Conservation (phyloP, 2,113 vertebrate genomes). For the Bagarius yarrelli region DNA sequence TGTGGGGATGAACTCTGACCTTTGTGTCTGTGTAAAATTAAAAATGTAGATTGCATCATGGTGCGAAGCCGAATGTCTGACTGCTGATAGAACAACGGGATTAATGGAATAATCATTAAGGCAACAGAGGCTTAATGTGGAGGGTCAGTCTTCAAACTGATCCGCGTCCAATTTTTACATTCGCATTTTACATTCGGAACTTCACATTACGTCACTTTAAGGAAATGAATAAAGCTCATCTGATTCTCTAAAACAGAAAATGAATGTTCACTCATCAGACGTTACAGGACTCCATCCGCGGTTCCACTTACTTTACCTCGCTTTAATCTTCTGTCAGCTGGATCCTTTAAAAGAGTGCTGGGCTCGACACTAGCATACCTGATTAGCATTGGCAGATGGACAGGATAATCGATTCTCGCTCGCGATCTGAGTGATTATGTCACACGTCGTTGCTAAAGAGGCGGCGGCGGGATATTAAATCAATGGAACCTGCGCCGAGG, state of each 20-base stretch:
- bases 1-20: not conserved
- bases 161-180: too few species aligned
- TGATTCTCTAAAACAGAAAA: not conserved
- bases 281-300: not conserved
- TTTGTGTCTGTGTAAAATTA: not conserved
- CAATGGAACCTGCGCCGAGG: constrained; percentile 24
- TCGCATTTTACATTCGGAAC: too few species aligned
- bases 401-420: constrained; percentile 41
- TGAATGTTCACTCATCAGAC: not conserved
- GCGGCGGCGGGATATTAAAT: constrained; percentile 31
- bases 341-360: constrained; percentile 9
- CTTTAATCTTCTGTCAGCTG: constrained; percentile 24
- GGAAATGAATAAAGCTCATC: not conserved
- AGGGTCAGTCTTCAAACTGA: not conserved
- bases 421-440: constrained; percentile 23
- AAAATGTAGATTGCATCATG: not conserved
- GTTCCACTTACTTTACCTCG: constrained; percentile 25
- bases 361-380: constrained; percentile 25
- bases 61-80: not conserved
- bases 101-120: not conserved
- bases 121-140: not conserved
- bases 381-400: constrained; percentile 45
- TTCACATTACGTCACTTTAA: too few species aligned
- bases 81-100: not conserved
- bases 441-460: constrained; percentile 35